Base-by-base conservation (phyloP, 1,140 invertebrate species). In the Aphelenchoides avenae region DNA sequence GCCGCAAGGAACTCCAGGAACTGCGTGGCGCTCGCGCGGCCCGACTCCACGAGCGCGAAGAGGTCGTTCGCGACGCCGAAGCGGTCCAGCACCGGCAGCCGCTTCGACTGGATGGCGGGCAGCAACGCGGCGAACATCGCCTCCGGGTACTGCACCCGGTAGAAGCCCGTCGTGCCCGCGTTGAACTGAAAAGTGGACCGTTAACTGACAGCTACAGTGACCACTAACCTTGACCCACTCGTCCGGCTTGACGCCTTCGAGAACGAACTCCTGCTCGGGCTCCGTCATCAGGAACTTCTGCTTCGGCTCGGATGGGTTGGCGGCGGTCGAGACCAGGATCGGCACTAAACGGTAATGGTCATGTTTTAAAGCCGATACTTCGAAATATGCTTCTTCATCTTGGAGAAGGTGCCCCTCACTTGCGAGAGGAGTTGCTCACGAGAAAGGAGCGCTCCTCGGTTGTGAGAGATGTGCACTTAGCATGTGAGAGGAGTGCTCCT, bases 1-100 rank as follows among this genome's bases (percentile, higher is more conserved):
- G 65, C 67, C n/a, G 46, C 58, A 27, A 71, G 46, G n/a, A 75
- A 64, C 9, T 49, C 41, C 7, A 77, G 64, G 42, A 75, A 75
- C 31, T 72, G 66, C 9, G 75, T 42, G 22, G 62, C 57, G 0
- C 65, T 39, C 7, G 59, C 54, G 5, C 46, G 44, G 7, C 70
- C 69, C 6, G 75, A 52, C 27, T 50, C 52, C 71, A 85, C 83
- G 79, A 93, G 82, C 34, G 90, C 89, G 78, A 91, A 94, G 31
- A 94, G 82, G 60, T 97, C 93, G 79, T 91, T 89, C 26, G 93
- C 81, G 4, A 97, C 77, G 4, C 89, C 88, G 26, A 95, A 83
- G 37, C 92, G 85, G 78, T 97, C 92, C 3, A 95, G 79, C 4
- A 89, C 88, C 29, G 88, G 87, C 66, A 97, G 78, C 20, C 83